Base-by-base conservation (phyloP, 2,888 invertebrate genomes). In the Lutraria lutraria region DNA sequence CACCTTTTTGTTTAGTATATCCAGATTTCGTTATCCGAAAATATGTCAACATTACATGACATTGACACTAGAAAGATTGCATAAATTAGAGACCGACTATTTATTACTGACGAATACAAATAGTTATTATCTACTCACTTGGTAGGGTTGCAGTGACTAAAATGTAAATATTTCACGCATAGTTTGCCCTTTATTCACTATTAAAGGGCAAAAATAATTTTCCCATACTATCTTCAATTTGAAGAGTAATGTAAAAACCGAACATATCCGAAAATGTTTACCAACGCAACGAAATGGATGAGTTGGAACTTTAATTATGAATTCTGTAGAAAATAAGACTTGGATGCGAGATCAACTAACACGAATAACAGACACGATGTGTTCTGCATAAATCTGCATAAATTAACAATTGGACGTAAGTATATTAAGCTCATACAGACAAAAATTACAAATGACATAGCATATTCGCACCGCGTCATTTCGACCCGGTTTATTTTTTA, bases 241-340 rank as follows among this genome's bases (percentile, higher is more conserved):
- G 68, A 83, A 87, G 72, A 79, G 82, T 53, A 16, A 15, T n/a
- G 72, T 72, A 81, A 60, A 80, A 52, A 31, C 43, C 83, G 72
- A 88, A 86, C 68, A 10, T n/a, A 68, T 83, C 90, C 90, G 86
- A 90, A 90, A 86, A 90, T 90, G 90, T 90, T 88, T 90, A 90
- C 90, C 90, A 84, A 81, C 83, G 90, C 90, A 90, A 89, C 89
- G 85, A 83, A 87, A 87, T 86, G 34, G 54, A 56, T 56, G 19
- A n/a, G n/a, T 25, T n/a, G 25, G 13, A 2, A 56, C 12, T 68
- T 68, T 68, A 68, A 13, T 25, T 25, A 25, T 68, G n/a, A 21
- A 68, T 68, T 68, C 25, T 68, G 3, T 25, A 1, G 10, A 25
- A 68, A 68, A n/a, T 68, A 68, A 25, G 25, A 68, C 25, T n/a